Evolutionary conservation across 2,888 invertebrate genomes (phyloP).

Genomic region (Xestia xanthographa): DNA sequence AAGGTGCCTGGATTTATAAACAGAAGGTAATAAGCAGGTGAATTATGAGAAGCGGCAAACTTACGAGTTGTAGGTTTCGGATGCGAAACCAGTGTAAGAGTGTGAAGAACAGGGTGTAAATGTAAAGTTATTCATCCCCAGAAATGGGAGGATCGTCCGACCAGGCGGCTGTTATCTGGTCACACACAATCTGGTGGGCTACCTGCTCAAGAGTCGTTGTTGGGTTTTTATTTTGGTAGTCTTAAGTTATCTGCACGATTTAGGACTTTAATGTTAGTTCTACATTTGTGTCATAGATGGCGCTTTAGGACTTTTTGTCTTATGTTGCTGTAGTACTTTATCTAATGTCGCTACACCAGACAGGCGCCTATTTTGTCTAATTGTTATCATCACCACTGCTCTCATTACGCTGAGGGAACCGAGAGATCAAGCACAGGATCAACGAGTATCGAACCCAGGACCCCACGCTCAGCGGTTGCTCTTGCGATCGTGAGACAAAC

Average conservation of each 20-base stretch:
- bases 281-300: too few species aligned
- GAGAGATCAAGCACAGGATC: background rate
- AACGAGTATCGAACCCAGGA: background rate
- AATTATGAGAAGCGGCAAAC: background rate
- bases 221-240: too few species aligned
- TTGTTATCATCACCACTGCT: background rate
- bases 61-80: background rate
- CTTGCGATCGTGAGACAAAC: background rate
- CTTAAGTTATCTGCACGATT: too few species aligned
- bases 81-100: background rate
- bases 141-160: too few species aligned
- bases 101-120: too few species aligned
- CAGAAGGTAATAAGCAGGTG: background rate
- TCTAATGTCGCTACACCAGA: background rate
- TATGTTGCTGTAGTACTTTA: too few species aligned
- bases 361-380: background rate
- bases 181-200: too few species aligned
- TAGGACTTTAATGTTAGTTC: too few species aligned
- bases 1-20: background rate
- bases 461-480: background rate
- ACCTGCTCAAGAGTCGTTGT: too few species aligned
- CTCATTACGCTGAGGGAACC: background rate
- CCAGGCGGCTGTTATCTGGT: too few species aligned
- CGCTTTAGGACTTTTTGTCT: too few species aligned
- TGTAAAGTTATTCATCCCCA: too few species aligned